Base-by-base conservation (phyloP, 2,113 vertebrate species). In the Eretmochelys imbricata region DNA sequence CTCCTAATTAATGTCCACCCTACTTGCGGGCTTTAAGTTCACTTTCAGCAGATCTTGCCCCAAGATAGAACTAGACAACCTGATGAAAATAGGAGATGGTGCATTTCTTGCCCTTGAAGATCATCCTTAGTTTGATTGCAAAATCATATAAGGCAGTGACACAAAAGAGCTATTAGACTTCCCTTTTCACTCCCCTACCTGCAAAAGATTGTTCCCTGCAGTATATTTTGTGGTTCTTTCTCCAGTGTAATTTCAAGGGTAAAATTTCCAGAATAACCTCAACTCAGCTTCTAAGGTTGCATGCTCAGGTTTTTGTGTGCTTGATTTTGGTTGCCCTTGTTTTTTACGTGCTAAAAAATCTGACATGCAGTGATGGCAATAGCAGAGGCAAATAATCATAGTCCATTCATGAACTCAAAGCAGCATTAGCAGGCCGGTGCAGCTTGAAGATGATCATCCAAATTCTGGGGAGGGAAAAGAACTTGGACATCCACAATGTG, bases 1-100 rank as follows among this genome's bases (percentile, higher is more conserved):
- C 87, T 96, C 95, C 87, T 76, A 72, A 91, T 97, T 94, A 94
- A 89, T 65, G 38, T 85, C 24, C 25, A 59, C 48, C 72, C 51
- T 49, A 25, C 31, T 92, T 1, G 10, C 83, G 51, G 94, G 84
- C 81, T 92, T 94, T 93, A 78, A 87, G 42, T 20, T 90, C 82
- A 83, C 76, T 93, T 96, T 89, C 85, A 84, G 57, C 83, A 90
- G 31, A 24, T 85, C 78, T 92, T 94, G 46, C 9, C 62, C 82
- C 24, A 79, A 79, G 75, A 75, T 35, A 78, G 6, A 92, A 92
- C 53, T 4, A 27, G 50, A 42, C 54, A 80, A 81, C 12, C 13
- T 85, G 55, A 50, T 27, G 94, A 48, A 96, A 82, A 62, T 25
- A 93, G 80, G 88, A 88, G 4, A 83, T 51, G 80, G 53, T 48